phyloP scores from a whole-genome alignment of 2,888 invertebrate genomes.

The Drosophila limbata region DNA sequence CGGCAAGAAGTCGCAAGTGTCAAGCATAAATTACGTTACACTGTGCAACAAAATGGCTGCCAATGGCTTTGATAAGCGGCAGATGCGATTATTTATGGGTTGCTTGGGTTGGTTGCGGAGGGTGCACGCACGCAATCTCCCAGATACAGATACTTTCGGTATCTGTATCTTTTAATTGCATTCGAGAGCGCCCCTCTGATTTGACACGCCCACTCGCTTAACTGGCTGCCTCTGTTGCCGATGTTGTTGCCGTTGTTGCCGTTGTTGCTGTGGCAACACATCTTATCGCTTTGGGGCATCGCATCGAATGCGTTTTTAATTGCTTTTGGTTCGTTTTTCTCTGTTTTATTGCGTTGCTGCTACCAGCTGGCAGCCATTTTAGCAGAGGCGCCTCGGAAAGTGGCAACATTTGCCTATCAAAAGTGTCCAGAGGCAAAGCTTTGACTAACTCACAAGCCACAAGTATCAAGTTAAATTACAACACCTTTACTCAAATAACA shows the following conservation, averaged over 20 bases:
- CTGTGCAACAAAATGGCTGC: conserved; percentile 64
- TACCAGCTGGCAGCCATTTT: conserved; percentile 47
- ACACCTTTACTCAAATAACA: conserved; percentile 37
- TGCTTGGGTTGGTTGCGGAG: background rate
- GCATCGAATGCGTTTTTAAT: conserved; percentile 76
- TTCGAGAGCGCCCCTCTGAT: conserved; percentile 67
- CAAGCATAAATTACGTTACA: conserved; percentile 57
- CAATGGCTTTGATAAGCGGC: conserved; percentile 58
- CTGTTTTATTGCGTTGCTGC: conserved; percentile 1
- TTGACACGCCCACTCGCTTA: conserved; percentile 77
- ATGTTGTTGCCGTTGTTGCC: conserved; percentile 18
- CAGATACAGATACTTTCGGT: conserved; percentile 68
- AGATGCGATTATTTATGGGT: conserved; percentile 62
- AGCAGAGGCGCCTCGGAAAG: conserved; percentile 23
- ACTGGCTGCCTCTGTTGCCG: conserved; percentile 35
- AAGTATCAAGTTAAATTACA: conserved; percentile 9
- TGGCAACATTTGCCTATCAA: conserved; percentile 23
- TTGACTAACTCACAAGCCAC: conserved; percentile 22
- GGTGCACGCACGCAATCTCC: conserved; percentile 43
- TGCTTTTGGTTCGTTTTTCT: conserved; percentile 53
- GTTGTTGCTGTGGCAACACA: conserved; percentile 35
- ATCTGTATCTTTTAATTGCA: conserved; percentile 76
- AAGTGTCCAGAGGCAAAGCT: background rate
- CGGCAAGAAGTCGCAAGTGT: conserved; percentile 60
- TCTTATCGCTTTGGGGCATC: conserved; percentile 52